Base-by-base conservation (phyloP, 2,113 vertebrate species). In the Phylloscopus trochiloides region DNA sequence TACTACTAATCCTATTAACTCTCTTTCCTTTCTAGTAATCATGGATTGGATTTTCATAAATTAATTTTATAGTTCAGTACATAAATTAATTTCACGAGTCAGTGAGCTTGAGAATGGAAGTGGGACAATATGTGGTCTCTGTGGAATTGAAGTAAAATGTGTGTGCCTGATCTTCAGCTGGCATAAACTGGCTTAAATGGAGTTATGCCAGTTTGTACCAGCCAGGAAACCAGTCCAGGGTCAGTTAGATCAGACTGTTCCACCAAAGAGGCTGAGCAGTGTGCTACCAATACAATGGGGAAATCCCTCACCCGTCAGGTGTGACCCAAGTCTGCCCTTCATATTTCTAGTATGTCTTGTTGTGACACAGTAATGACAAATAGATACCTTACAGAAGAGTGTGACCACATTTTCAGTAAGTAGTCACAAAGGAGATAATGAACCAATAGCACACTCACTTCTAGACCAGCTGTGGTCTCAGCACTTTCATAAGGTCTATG, bases 21-120 rank as follows among this genome's bases (percentile, higher is more conserved):
- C 52, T 65, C 54, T 84, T 95, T 92, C 86, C 92, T 97, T 96
- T 80, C 91, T 94, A 77, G 78, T 67, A 91, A 92, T 91, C 92
- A 79, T 75, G 75, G 92, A 66, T 67, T 97, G 75, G 90, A 94
- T 96, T 97, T 96, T 96, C 91, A 93, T 95, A 94, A 94, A 94
- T 97, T 96, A 97, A 95, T 95, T 96, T 93, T 88, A 96, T 96
- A 95, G 85, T 95, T 97, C 83, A 94, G 62, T 94, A 92, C 90
- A 78, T 96, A 97, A 94, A 95, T 96, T 94, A 95, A 97, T 97
- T 97, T 96, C 85, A 90, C 24, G 86, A 94, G 76, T 96, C 96
- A 90, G 57, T 91, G 82, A 93, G 75, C 92, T 84, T 88, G 90
- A 92, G 94, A 95, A 89, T 96, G 86, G 76, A 92, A 87, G 73